Percentiles rank a stretch among this genome's conserved stretches.
phyloP scores from a whole-genome alignment of 2,888 invertebrate genomes.

The Mactromeris polynyma region DNA sequence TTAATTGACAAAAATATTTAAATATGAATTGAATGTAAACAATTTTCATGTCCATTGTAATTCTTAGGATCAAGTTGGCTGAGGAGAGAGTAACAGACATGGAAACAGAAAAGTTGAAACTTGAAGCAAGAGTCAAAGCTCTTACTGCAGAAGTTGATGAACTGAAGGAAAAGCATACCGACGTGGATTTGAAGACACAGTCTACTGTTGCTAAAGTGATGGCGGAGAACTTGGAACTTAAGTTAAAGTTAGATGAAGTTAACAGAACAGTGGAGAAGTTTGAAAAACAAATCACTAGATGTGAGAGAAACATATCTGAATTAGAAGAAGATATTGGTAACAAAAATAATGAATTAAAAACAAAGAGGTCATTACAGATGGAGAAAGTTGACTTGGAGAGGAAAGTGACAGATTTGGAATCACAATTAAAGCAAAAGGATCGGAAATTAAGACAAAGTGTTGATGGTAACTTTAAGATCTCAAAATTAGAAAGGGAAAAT shows the following conservation, averaged over 20 bases:
- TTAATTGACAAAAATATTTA: too few species aligned
- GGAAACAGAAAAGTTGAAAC: constrained; percentile 70
- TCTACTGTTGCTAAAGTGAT: constrained; percentile 52
- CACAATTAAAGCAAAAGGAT: constrained; percentile 65
- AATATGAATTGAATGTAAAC: too few species aligned
- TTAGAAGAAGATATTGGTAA: constrained; percentile 61
- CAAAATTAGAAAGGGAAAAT: constrained; percentile 85
- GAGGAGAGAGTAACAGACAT: constrained; percentile 73
- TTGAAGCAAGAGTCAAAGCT: constrained; percentile 57
- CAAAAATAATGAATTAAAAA: constrained; percentile 60
- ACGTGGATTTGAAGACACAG: constrained; percentile 82
- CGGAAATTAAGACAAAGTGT: constrained; percentile 65
- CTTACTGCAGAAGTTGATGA: constrained; percentile 85
- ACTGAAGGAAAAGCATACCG: constrained; percentile 81
- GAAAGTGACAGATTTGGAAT: constrained; percentile 66
- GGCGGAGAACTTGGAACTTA: constrained; percentile 64
- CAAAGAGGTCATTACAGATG: constrained; percentile 49
- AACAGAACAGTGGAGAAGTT: constrained; percentile 58
- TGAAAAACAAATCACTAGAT: constrained; percentile 65
- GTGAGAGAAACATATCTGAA: constrained; percentile 60
- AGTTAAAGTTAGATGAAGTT: constrained; percentile 60
- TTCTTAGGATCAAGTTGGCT: constrained; percentile 67
- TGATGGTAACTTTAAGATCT: constrained; percentile 63
- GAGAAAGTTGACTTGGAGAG: constrained; percentile 73
- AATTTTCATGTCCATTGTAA: too few species aligned